Conservation (phyloP, 2,888 invertebrate species). For the Eremobia ochroleuca region DNA sequence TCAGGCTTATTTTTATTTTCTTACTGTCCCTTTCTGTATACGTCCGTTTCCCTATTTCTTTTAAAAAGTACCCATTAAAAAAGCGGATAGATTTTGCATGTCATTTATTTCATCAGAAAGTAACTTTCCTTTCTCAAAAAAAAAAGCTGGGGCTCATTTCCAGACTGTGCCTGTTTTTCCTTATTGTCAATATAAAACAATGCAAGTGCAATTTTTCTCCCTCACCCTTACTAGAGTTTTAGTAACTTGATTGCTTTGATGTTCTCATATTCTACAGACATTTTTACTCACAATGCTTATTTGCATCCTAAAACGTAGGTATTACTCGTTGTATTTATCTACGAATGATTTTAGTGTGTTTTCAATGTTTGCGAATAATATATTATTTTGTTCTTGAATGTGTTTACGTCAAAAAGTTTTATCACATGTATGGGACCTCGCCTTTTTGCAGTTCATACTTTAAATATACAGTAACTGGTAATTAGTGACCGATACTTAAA, state of each 20-base stretch:
- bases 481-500: too few relatives aligned
- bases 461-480: too few relatives aligned
- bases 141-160: conserved; percentile 1
- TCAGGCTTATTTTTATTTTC: too few relatives aligned
- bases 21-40: too few relatives aligned
- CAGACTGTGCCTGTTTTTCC: conserved; percentile 13
- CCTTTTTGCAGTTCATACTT: background rate
- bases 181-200: conserved; percentile 28
- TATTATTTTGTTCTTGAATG: background rate
- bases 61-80: background rate
- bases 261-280: background rate
- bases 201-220: conserved; percentile 27
- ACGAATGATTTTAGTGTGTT: background rate
- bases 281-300: background rate
- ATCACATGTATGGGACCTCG: background rate
- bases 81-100: background rate
- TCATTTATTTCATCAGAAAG: conserved; percentile 13
- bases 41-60: too few relatives aligned
- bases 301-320: background rate
- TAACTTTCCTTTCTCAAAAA: conserved; percentile 10
- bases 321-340: background rate
- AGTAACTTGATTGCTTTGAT: background rate
- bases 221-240: conserved; percentile 5
- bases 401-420: background rate
- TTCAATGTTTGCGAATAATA: background rate